Conservation (phyloP, 2,113 vertebrate species). For the Strix aluco region DNA sequence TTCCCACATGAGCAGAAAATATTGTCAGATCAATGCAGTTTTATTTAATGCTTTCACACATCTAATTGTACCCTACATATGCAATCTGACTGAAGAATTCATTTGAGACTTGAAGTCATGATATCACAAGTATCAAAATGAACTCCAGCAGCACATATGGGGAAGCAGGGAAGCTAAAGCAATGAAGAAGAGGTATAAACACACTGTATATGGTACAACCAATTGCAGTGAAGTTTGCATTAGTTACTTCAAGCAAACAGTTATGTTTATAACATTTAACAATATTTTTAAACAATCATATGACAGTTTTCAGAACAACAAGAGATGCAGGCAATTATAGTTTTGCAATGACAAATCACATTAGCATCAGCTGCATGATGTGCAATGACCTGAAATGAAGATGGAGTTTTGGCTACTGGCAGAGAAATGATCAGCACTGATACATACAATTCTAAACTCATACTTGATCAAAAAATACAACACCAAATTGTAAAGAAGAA, state of each 20-base stretch:
- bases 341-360: not conserved
- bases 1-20: conserved; percentile 1
- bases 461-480: not conserved
- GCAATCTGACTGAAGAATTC: conserved; percentile 37
- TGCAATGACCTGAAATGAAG: conserved; percentile 1
- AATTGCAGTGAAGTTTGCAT: not conserved
- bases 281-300: not conserved
- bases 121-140: conserved; percentile 57
- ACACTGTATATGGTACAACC: not conserved
- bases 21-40: conserved; percentile 21
- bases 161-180: conserved; percentile 28
- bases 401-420: not conserved
- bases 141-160: conserved; percentile 3
- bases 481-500: not conserved
- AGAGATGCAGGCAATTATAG: conserved; percentile 11
- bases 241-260: conserved; percentile 32
- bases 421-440: not conserved
- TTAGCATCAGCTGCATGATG: conserved; percentile 68
- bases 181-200: conserved; percentile 3
- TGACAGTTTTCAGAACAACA: conserved; percentile 5
- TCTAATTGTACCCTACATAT: conserved; percentile 17
- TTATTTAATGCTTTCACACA: conserved; percentile 15
- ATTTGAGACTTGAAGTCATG: conserved; percentile 43
- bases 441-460: not conserved
- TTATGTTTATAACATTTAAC: not conserved